These are phyloP conservation scores for Drosophila kanapiae DNA, from an alignment of 1,140 invertebrate genomes.

Conservation along the genomic window DNA sequence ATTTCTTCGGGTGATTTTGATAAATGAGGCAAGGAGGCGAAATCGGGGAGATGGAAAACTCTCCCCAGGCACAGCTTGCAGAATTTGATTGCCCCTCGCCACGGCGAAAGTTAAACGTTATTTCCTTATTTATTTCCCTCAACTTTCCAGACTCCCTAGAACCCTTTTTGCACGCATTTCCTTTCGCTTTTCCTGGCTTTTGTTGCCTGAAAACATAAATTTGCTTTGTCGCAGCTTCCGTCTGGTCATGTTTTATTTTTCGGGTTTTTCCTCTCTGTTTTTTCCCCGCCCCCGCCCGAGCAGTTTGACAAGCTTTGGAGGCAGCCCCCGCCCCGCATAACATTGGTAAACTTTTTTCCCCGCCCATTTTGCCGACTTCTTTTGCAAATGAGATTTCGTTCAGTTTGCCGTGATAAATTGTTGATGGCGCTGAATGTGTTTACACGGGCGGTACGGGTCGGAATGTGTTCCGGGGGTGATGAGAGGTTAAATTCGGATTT, in stretches of 20 bases:
- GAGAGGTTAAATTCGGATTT: conserved; percentile 34
- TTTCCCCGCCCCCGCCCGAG: conserved; percentile 1
- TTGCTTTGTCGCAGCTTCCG: conserved; percentile 66
- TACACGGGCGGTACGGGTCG: conserved; percentile 58
- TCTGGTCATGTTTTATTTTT: conserved; percentile 47
- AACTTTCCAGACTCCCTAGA: conserved; percentile 44
- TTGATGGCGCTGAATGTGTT: conserved; percentile 76
- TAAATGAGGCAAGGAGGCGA: conserved; percentile 55
- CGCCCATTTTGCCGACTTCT: conserved; percentile 11
- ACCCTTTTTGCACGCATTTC: conserved; percentile 51
- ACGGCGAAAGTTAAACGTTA: conserved; percentile 67
- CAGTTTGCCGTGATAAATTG: conserved; percentile 79
- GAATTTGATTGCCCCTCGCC: conserved; percentile 63
- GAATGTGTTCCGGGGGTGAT: conserved; percentile 25
- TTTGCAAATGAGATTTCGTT: conserved; percentile 79
- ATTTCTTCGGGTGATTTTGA: conserved; percentile 63
- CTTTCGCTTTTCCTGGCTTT: conserved; percentile 40
- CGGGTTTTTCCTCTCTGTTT: conserved; percentile 32
- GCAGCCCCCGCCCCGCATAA: neutral
- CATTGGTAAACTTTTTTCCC: conserved; percentile 55
- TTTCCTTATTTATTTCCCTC: conserved; percentile 76
- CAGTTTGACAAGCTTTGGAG: conserved; percentile 67
- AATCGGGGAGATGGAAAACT: conserved; percentile 22
- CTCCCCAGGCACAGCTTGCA: conserved; percentile 44
- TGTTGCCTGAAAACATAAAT: conserved; percentile 68